phyloP scores from a whole-genome alignment of 1,140 invertebrate genomes.

The Cepaea nemoralis region DNA sequence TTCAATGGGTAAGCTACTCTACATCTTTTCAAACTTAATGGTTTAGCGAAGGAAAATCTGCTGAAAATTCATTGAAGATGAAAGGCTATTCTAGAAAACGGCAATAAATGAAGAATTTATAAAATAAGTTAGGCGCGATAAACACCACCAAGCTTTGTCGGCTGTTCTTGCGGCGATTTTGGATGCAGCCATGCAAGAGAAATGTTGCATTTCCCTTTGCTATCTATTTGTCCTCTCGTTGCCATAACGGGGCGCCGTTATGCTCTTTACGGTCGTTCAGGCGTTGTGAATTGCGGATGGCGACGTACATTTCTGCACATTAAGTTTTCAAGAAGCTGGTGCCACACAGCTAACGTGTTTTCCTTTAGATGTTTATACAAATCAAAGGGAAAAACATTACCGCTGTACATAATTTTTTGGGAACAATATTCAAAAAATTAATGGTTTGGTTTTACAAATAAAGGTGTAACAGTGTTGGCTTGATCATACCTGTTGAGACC shows the following conservation, averaged over 20 bases:
- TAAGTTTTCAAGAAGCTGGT: not conserved
- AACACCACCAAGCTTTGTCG: not conserved
- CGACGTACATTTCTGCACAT: not conserved
- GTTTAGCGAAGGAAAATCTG: not conserved
- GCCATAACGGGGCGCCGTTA: not conserved
- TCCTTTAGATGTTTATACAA: not conserved
- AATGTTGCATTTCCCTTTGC: not conserved
- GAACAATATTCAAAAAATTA: not conserved
- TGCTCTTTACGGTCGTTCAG: not conserved
- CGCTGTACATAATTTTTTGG: not conserved
- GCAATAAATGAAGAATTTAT: not conserved
- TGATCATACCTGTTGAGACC: not conserved
- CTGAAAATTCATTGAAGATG: not conserved
- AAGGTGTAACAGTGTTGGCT: not conserved
- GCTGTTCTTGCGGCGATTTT: not conserved
- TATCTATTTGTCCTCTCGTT: not conserved
- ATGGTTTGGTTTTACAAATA: not conserved
- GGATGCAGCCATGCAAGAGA: conserved; percentile 7
- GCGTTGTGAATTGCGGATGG: not conserved
- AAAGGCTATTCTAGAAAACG: not conserved
- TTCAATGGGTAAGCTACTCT: not conserved
- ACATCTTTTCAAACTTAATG: not conserved
- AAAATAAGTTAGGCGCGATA: not conserved
- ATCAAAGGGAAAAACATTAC: not conserved
- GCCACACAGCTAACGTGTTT: not conserved